Percentiles rank a stretch among this genome's conserved stretches.
phyloP scores from a whole-genome alignment of 2,113 vertebrate species.

The Noctilio leporinus region DNA sequence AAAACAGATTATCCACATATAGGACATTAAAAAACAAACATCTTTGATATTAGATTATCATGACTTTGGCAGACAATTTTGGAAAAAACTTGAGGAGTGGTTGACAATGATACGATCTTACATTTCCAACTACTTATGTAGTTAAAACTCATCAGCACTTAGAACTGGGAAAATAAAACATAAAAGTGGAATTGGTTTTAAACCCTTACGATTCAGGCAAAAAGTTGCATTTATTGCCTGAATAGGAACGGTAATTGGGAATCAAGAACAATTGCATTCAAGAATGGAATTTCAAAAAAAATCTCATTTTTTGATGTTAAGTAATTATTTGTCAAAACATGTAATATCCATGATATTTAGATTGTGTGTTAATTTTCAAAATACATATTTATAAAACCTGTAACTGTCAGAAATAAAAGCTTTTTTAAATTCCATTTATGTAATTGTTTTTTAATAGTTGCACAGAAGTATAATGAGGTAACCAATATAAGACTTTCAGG shows the following conservation, averaged over 20 bases:
- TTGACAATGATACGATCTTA: neutral
- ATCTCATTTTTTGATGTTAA: neutral
- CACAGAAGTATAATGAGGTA: neutral
- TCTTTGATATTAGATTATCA: neutral
- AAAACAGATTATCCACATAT: neutral
- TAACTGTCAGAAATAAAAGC: neutral
- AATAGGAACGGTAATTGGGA: neutral
- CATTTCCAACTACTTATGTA: neutral
- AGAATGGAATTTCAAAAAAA: neutral
- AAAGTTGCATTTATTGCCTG: neutral
- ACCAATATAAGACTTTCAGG: neutral
- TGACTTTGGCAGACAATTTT: neutral
- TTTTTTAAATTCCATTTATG: neutral
- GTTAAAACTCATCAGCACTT: neutral
- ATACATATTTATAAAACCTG: neutral
- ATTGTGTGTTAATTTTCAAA: neutral
- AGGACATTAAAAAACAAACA: neutral
- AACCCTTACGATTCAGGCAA: neutral
- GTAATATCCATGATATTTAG: neutral
- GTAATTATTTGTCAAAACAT: neutral
- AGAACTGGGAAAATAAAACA: neutral
- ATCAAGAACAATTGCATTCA: neutral
- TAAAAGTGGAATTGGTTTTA: neutral
- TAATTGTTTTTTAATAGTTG: neutral
- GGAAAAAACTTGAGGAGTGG: neutral